These are phyloP conservation scores for Sympetrum striolatum DNA, from an alignment of 2,888 invertebrate species.

Conservation along the genomic window DNA sequence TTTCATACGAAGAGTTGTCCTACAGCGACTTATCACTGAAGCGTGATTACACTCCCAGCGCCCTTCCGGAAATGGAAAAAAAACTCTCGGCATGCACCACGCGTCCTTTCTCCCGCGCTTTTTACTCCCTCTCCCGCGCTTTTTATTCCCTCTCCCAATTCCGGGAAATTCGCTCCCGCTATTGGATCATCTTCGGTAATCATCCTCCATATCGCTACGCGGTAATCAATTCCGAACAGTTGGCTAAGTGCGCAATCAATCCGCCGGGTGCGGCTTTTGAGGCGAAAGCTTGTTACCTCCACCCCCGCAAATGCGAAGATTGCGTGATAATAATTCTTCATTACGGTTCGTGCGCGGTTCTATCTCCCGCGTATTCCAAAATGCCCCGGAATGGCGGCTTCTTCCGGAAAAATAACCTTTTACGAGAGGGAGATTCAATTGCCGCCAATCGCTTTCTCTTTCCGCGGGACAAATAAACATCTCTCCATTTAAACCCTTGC, in stretches of 20 bases:
- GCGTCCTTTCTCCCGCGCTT: neutral
- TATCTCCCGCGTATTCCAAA: neutral
- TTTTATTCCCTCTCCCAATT: neutral
- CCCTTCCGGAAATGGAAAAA: neutral
- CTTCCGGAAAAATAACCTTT: neutral
- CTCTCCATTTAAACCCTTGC: too few relatives aligned
- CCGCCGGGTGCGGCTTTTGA: neutral
- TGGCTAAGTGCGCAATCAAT: conserved; percentile 3
- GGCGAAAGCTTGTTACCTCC: neutral
- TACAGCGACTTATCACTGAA: too few relatives aligned
- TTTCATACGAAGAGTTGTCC: too few relatives aligned
- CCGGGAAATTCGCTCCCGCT: neutral
- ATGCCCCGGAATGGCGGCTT: neutral
- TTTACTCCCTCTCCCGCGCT: neutral
- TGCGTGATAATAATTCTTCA: neutral
- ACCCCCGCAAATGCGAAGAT: neutral
- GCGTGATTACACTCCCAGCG: neutral
- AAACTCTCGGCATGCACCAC: neutral
- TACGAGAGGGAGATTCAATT: neutral
- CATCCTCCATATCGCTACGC: neutral
- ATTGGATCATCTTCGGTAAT: conserved; percentile 3
- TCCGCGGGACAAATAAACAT: too few relatives aligned
- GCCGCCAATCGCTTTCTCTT: too few relatives aligned
- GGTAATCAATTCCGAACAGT: conserved; percentile 17
- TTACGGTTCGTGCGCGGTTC: neutral